These are phyloP conservation scores for Hoplodrina ambigua DNA, from an alignment of 2,888 invertebrate genomes.

Conservation along the genomic window DNA sequence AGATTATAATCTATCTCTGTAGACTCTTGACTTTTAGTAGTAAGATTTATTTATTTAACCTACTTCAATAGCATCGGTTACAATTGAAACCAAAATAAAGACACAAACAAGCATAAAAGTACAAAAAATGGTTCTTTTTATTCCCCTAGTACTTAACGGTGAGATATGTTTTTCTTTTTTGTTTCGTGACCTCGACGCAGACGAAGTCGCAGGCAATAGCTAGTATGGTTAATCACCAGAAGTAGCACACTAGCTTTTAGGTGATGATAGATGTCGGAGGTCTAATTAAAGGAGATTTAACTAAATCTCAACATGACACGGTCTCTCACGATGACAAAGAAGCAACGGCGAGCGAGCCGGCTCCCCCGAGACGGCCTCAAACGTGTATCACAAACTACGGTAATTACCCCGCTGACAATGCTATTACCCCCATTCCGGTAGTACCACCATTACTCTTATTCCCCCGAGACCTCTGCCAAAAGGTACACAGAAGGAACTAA, in stretches of 20 bases:
- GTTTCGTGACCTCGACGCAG: not conserved
- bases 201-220: not conserved
- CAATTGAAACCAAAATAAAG: too few relatives aligned
- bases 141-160: too few relatives aligned
- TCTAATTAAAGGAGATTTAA: not conserved
- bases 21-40: too few relatives aligned
- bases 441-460: conserved; percentile 34
- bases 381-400: conserved; percentile 35
- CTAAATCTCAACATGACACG: conserved; percentile 8
- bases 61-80: too few relatives aligned
- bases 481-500: conserved; percentile 27
- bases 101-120: too few relatives aligned
- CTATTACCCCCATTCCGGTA: conserved; percentile 21
- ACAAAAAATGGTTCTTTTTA: too few relatives aligned
- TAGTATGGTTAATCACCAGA: not conserved
- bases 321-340: conserved; percentile 11
- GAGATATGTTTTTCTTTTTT: too few relatives aligned
- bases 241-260: too few relatives aligned
- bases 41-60: too few relatives aligned
- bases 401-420: conserved; percentile 34
- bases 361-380: conserved; percentile 28
- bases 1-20: too few relatives aligned
- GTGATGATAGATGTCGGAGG: not conserved
- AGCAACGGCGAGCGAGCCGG: conserved; percentile 7
- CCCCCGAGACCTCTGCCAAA: conserved; percentile 25